Evolutionary conservation across 2,888 invertebrate genomes (phyloP).

Genomic region (Mesorhabditis sp.): DNA sequence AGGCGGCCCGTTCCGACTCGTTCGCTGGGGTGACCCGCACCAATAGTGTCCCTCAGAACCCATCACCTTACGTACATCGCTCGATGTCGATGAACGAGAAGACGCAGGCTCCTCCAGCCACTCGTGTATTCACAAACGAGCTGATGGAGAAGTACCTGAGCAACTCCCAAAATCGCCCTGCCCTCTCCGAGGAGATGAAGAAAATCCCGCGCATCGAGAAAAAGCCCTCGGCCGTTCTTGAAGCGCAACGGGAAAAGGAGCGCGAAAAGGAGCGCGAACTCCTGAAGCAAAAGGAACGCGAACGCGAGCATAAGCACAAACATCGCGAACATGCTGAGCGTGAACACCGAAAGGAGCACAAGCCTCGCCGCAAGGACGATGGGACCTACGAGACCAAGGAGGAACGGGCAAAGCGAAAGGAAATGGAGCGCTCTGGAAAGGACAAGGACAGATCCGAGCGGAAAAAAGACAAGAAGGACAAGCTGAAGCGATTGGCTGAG

Average conservation of each 20-base stretch:
- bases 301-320: background rate
- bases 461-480: background rate
- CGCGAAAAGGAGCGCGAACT: background rate
- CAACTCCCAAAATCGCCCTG: background rate
- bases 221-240: background rate
- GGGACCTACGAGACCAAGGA: slow-evolving; percentile 19
- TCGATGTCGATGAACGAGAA: background rate
- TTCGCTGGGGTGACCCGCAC: background rate
- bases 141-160: background rate
- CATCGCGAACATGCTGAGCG: background rate
- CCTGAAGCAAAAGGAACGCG: background rate
- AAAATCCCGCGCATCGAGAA: background rate
- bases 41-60: background rate
- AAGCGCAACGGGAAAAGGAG: background rate
- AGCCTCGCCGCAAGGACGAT: slow-evolving; percentile 13
- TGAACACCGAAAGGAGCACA: slow-evolving; percentile 13
- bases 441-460: background rate
- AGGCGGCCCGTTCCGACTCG: background rate
- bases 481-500: slow-evolving; percentile 7
- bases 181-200: background rate
- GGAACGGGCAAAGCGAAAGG: slow-evolving; percentile 14
- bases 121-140: background rate
- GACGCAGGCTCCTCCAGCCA: background rate
- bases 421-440: background rate
- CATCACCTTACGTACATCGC: background rate